Base-by-base conservation (phyloP, 1,140 invertebrate species). In the Hypsibius dujardini region DNA sequence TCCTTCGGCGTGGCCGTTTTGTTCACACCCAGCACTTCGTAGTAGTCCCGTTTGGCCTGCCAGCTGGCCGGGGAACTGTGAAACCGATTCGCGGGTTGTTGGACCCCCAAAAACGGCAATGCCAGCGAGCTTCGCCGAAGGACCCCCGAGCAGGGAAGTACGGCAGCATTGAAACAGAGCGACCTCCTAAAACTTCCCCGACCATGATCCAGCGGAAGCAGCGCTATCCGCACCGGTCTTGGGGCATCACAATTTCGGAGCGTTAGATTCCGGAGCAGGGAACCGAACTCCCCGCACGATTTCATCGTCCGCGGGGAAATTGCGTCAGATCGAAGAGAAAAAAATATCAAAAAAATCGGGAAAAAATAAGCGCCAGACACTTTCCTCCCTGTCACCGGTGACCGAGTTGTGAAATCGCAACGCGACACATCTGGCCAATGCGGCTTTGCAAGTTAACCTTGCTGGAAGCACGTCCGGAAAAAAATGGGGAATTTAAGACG, bases 21-120 rank as follows among this genome's bases (percentile, higher is more conserved):
- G 0, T 90, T 81, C 1, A 98, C 86, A n/a, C 93, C 93, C 40
- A 99, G 82, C 45, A 93, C 87, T 77, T 95, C 86, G 77, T 99
- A 98, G 77, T 96, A 98, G 78, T 96, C 87, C 75, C 87, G 85
- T 79, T 86, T 84, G 14, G 3, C 2, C 42, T 73, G 71, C 62
- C 28, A n/a, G 7, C 2, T 46, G 46, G 62, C 47, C 14, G 72
- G 59, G 46, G 71, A 59, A 47, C 69, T 72, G 47, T 70, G 71
- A 42, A 72, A 72, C 12, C 50, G 7, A 7, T n/a, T 7, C 50
- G n/a, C 50, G 50, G 50, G 50, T n/a, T n/a, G n/a, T n/a, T n/a
- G n/a, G n/a, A n/a, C n/a, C n/a, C 50, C 7, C 50, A 56, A 7
- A 7, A 7, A 7, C n/a, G 7, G 50, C 7, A n/a, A 7, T 56